Base-by-base conservation (phyloP, 2,888 invertebrate species). In the Rhorus exstirpatorius region DNA sequence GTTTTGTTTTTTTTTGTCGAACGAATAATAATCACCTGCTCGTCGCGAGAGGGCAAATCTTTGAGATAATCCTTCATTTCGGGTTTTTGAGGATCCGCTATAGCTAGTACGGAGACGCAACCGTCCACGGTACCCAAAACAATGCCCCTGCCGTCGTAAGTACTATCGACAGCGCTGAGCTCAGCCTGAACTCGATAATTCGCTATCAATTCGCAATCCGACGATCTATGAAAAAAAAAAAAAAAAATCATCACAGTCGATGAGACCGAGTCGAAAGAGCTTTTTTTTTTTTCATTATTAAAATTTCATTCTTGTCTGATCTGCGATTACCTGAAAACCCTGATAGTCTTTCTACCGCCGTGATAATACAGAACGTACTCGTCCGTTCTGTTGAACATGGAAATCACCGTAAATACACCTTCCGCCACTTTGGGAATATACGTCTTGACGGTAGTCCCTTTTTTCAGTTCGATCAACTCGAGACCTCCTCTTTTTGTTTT, bases 341-440 rank as follows among this genome's bases (percentile, higher is more conserved):
- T 94, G 72, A 99, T 94, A 0, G 99, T 99, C 93, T 98, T 98
- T 88, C 97, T 95, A 0, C 99, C 99, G 86, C 98, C 97, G 91
- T 99, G 99, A 90, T 99, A 99, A 91, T 99, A 99, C 65, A 99
- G 95, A 1, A 99, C 99, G 89, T 99, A 99, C 89, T 98, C 96
- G 88, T 99, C 98, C 1, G 97, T 98, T 84, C 97, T 96, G 79
- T 98, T 99, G 93, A 99, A 99, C 94, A 97, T 96, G 80, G 98
- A 97, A 85, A 98, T 98, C 19, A 99, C 98, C 1, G 97, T 98
- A 93, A 99, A 99, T 0, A 99, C 99, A 0, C 99, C 99, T 92
- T 99, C 99, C 0, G 99, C 99, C 0, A 99, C 97, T 91, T 97
- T 96, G 4, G 98, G 98, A 84, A 99, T 99, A 85, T 98, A 97